These are phyloP conservation scores for Hyposoter didymator DNA, from an alignment of 2,888 invertebrate genomes.

Conservation along the genomic window DNA sequence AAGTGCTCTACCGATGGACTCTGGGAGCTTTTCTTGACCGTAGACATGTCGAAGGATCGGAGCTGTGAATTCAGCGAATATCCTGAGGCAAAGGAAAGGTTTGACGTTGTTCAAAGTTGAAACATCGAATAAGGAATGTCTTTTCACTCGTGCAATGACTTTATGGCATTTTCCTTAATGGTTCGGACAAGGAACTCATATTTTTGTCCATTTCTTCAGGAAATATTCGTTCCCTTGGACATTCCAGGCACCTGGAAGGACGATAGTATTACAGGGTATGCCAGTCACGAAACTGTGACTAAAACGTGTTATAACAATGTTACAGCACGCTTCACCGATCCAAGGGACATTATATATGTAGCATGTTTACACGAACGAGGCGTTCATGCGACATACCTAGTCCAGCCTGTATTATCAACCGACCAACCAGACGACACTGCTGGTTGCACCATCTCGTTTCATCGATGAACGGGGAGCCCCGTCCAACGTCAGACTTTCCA, in stretches of 20 bases:
- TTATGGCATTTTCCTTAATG: neutral
- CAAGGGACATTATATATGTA: constrained; percentile 24
- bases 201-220: constrained; percentile 1
- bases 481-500: constrained; percentile 34
- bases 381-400: constrained; percentile 28
- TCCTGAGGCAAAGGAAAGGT: constrained; percentile 16
- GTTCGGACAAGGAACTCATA: constrained; percentile 4
- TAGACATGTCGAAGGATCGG: neutral
- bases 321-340: constrained; percentile 49
- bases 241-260: constrained; percentile 34
- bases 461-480: constrained; percentile 23
- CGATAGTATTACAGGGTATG: constrained; percentile 35
- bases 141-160: too few species aligned
- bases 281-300: constrained; percentile 62
- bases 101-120: neutral
- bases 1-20: neutral
- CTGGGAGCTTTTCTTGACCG: constrained; percentile 9
- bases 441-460: constrained; percentile 24
- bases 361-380: constrained; percentile 50
- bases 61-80: neutral
- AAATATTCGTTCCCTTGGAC: constrained; percentile 20
- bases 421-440: constrained; percentile 13
- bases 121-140: neutral
- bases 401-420: constrained; percentile 25
- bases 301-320: constrained; percentile 63